A percentile compares a stretch with the other conserved stretches of the same genome.
Conservation (phyloP, 2,113 vertebrate species). For the Crotalus tigris region DNA sequence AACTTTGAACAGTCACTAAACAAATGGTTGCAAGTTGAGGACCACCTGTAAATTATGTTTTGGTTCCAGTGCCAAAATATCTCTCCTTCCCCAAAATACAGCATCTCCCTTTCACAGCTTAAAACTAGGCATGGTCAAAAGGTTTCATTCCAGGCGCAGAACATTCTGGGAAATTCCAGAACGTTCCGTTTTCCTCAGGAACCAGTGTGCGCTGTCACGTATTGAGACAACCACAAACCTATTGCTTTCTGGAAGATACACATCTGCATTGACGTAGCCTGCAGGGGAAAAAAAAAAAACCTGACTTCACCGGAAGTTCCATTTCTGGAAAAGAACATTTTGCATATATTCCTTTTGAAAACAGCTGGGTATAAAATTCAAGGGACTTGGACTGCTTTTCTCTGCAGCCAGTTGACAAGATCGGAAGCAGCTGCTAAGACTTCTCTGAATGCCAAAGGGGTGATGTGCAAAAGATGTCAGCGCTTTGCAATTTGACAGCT, state of each 20-base stretch:
- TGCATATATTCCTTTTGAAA: not conserved
- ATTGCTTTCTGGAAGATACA: not conserved
- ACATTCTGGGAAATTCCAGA: not conserved
- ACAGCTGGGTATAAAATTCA: not conserved
- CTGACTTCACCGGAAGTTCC: not conserved
- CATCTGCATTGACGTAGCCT: not conserved
- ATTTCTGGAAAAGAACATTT: not conserved
- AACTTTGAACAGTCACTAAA: not conserved
- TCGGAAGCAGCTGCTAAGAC: rapidly evolving
- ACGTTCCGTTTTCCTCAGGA: not conserved
- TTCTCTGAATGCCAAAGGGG: conserved; percentile 13
- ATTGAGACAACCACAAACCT: not conserved
- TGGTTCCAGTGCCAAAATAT: not conserved
- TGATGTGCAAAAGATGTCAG: not conserved
- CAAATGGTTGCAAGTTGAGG: not conserved
- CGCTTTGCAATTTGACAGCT: not conserved
- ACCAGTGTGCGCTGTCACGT: not conserved
- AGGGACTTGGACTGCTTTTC: not conserved
- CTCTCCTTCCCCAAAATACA: not conserved
- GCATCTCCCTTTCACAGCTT: not conserved
- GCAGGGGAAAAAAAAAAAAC: rapidly evolving
- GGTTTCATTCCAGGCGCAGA: not conserved
- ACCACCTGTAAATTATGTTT: not conserved
- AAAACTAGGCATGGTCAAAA: not conserved
- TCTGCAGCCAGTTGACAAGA: not conserved